A percentile compares a stretch with the other conserved stretches of the same genome.
These are phyloP conservation scores for Sitobion miscanthi DNA, from an alignment of 1,140 invertebrate species.

Conservation along the genomic window DNA sequence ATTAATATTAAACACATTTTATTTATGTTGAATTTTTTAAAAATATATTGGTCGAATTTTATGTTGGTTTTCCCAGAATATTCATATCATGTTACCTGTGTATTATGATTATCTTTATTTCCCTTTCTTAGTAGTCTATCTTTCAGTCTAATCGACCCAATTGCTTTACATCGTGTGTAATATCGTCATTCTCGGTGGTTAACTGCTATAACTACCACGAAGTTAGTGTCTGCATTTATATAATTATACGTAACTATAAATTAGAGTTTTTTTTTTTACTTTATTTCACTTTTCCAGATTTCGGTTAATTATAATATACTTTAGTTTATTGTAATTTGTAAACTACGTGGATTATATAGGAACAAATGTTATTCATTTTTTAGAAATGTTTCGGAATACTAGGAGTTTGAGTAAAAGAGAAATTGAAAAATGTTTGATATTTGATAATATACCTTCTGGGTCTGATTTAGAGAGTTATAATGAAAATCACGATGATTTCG, in stretches of 20 bases:
- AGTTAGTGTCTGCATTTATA: background rate
- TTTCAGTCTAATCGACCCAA: background rate
- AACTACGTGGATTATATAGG: background rate
- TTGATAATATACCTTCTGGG: background rate
- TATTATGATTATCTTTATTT: background rate
- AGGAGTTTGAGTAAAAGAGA: slow-evolving; percentile 3
- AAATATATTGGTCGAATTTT: background rate
- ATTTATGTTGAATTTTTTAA: background rate
- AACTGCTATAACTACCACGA: background rate
- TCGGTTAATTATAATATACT: background rate
- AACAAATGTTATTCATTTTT: background rate
- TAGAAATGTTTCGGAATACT: background rate
- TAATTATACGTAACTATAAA: background rate
- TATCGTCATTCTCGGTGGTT: background rate
- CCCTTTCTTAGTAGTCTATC: background rate
- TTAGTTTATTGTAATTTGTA: background rate
- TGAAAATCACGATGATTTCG: background rate
- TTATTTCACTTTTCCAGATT: background rate
- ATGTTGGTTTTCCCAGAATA: background rate
- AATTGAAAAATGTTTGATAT: background rate
- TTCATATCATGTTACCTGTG: background rate
- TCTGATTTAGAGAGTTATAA: background rate
- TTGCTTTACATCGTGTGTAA: background rate
- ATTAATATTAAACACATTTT: background rate
- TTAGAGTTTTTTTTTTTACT: background rate